These are phyloP conservation scores for Drosophila serrata DNA, from an alignment of 1,140 invertebrate genomes.

Conservation along the genomic window DNA sequence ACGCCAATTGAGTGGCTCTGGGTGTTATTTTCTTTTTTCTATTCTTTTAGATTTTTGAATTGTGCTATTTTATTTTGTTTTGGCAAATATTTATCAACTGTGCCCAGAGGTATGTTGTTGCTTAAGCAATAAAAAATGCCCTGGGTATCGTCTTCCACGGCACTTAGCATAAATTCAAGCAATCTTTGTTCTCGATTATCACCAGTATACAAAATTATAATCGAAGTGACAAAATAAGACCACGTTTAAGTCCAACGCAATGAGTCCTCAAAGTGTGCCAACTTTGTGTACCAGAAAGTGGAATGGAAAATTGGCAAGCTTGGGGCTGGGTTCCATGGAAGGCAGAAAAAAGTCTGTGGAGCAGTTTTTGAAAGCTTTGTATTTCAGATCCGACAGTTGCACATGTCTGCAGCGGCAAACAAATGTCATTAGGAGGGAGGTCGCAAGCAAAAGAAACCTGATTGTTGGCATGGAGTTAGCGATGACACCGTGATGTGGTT, in stretches of 20 bases:
- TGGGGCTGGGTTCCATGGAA: slow-evolving; percentile 22
- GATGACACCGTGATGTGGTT: slow-evolving; percentile 32
- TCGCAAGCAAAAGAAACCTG: slow-evolving; percentile 44
- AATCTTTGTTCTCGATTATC: slow-evolving; percentile 40
- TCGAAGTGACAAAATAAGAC: slow-evolving; percentile 19
- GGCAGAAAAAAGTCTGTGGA: background rate
- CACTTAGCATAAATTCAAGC: slow-evolving; percentile 55
- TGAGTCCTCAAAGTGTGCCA: slow-evolving; percentile 15
- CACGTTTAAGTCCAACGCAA: slow-evolving; percentile 4
- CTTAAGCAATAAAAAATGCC: slow-evolving; percentile 49
- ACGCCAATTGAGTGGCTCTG: slow-evolving; percentile 35
- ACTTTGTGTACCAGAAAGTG: slow-evolving; percentile 4
- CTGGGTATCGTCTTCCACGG: slow-evolving; percentile 23
- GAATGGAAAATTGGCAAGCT: slow-evolving; percentile 41
- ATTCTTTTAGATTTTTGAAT: slow-evolving; percentile 42
- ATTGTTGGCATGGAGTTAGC: slow-evolving; percentile 16
- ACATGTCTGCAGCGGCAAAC: slow-evolving; percentile 58
- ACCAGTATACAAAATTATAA: slow-evolving; percentile 32
- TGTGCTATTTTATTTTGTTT: slow-evolving; percentile 25
- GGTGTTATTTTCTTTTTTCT: slow-evolving; percentile 46
- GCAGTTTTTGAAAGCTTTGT: slow-evolving; percentile 30
- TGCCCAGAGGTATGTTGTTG: slow-evolving; percentile 12
- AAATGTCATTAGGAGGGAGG: slow-evolving; percentile 74
- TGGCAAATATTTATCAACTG: slow-evolving; percentile 45
- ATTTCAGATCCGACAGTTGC: slow-evolving; percentile 51